These are phyloP conservation scores for Gila robusta DNA, from an alignment of 2,797 vertebrate genomes.

Conservation along the genomic window DNA sequence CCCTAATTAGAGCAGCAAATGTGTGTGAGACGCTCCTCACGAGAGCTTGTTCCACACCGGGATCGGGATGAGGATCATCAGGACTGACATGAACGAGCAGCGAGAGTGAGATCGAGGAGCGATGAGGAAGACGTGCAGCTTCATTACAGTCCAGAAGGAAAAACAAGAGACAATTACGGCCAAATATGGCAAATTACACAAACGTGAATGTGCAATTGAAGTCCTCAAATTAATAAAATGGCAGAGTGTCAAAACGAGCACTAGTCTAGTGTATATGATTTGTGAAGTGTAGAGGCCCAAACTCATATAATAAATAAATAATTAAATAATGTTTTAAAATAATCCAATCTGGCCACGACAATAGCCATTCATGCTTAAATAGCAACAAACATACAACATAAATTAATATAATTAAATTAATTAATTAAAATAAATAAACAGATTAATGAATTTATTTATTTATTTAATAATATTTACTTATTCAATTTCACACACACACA, in stretches of 20 bases:
- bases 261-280: background rate
- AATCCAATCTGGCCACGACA: too few species aligned
- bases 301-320: background rate
- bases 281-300: background rate
- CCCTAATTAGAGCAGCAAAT: too few species aligned
- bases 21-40: too few species aligned
- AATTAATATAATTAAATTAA: background rate
- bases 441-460: too few species aligned
- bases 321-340: too few species aligned
- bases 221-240: background rate
- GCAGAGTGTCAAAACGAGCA: background rate
- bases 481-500: too few species aligned
- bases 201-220: background rate
- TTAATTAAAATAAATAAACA: too few species aligned
- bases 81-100: conserved; percentile 80
- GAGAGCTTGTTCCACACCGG: conserved; percentile 85
- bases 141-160: background rate
- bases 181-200: background rate
- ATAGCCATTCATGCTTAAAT: too few species aligned
- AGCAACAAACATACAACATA: too few species aligned
- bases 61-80: conserved; percentile 84
- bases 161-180: too few species aligned
- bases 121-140: background rate
- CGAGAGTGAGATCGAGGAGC: conserved; percentile 61
- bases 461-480: too few species aligned